These are phyloP conservation scores for Pseudonaja textilis DNA, from an alignment of 2,113 vertebrate species.

Conservation along the genomic window DNA sequence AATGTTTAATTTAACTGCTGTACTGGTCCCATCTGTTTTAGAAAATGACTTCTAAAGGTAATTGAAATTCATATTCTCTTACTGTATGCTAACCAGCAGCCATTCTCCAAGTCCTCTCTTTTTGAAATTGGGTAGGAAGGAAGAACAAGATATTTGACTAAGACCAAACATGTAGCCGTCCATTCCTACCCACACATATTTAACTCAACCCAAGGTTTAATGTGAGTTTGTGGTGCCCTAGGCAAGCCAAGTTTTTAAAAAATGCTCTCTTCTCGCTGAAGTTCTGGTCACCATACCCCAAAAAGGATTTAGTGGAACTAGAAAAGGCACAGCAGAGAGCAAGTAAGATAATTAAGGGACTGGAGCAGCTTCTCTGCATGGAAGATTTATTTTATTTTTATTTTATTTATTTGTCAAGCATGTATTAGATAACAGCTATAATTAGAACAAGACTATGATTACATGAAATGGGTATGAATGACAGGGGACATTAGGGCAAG, in stretches of 20 bases:
- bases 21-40: not conserved
- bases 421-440: too few species aligned
- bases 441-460: too few species aligned
- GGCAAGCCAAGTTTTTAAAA: not conserved
- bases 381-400: not conserved
- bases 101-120: not conserved
- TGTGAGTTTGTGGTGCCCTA: not conserved
- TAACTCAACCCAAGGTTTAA: not conserved
- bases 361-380: not conserved
- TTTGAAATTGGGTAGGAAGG: not conserved
- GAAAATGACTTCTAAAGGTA: not conserved
- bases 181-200: not conserved
- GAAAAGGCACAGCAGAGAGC: not conserved
- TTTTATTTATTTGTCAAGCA: too few species aligned
- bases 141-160: not conserved
- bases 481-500: too few species aligned
- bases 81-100: not conserved
- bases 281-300: not conserved
- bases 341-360: not conserved
- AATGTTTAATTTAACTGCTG: not conserved
- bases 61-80: not conserved
- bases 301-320: not conserved
- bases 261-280: not conserved
- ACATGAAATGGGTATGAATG: too few species aligned
- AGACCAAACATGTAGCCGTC: not conserved